These are phyloP conservation scores for Gobionotothen gibberifrons DNA, from an alignment of 2,797 vertebrate genomes.

Conservation along the genomic window DNA sequence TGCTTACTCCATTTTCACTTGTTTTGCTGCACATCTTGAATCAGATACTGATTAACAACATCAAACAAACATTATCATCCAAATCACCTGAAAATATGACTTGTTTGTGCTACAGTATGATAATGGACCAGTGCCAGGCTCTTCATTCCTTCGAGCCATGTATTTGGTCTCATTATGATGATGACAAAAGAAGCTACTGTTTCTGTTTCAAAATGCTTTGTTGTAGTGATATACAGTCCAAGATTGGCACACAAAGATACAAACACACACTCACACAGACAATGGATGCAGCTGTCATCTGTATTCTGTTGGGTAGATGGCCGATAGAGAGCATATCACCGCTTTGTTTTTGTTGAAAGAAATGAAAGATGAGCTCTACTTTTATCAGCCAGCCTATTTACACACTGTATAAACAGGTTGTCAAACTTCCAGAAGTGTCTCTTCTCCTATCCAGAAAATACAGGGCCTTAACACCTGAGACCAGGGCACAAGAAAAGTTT, in stretches of 20 bases:
- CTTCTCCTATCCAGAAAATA: background rate
- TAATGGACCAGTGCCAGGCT: background rate
- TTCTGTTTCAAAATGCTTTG: background rate
- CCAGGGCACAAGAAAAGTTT: too few relatives aligned
- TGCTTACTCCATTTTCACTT: background rate
- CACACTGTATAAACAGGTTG: background rate
- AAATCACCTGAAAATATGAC: conserved; percentile 23
- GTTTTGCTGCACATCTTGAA: conserved; percentile 17
- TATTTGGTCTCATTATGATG: background rate
- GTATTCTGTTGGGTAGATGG: conserved; percentile 18
- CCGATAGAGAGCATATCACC: conserved; percentile 25
- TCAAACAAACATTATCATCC: conserved; percentile 3
- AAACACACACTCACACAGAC: background rate
- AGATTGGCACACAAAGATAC: background rate
- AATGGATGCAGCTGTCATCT: conserved; percentile 16
- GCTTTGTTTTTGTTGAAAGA: conserved; percentile 29
- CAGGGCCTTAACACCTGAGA: background rate
- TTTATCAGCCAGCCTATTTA: conserved; percentile 33
- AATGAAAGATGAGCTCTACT: conserved; percentile 36
- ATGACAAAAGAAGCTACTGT: background rate
- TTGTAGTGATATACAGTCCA: background rate
- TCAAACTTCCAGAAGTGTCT: conserved; percentile 12
- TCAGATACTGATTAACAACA: conserved; percentile 28
- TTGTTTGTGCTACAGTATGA: conserved; percentile 16
- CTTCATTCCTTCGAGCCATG: background rate